Base-by-base conservation (phyloP, 2,888 invertebrate genomes). In the Tortrix viridana region DNA sequence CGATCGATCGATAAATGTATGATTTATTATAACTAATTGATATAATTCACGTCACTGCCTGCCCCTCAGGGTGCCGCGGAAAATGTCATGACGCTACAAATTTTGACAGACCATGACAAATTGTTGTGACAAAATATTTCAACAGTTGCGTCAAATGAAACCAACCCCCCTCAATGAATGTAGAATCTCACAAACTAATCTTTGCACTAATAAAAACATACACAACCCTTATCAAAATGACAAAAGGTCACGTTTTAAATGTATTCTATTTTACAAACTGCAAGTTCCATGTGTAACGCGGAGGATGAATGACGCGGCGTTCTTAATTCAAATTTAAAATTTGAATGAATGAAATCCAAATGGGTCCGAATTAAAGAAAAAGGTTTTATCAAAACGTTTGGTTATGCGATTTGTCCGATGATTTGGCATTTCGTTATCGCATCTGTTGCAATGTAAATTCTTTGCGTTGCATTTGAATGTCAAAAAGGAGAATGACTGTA, bases 41-140 rank as follows among this genome's bases (percentile, higher is more conserved):
- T 87, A 85, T 84, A 86, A 88, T 89, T 87, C 88, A 84, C 81
- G 76, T 76, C 77, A 72, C 71, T 74, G 75, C 76, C 82, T 74
- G 75, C 76, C 82, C 82, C 81, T 80, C 84, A 72, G 84, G 85
- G 80, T 70, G 80, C 74, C 78, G 69, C 63, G 68, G 65, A 68
- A 73, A 74, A 72, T 77, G 85, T 87, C 86, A 88, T 91, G 90
- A 91, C 86, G 77, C 71, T 87, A 85, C 74, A 79, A 72, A 86
- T 84, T 80, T 69, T 82, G 89, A 89, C 91, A 86, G 77, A 71
- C 81, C 86, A 75, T 91, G 89, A 92, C 92, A 88, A 92, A 92
- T 92, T 91, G 88, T 91, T 90, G 81, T 92, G 92, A 91, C 92
- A 91, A 90, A 91, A 92, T 90, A 92, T 92, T 92, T 91, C 90